Conservation (phyloP, 1,140 invertebrate genomes). For the Trachymyrmex septentrionalis region DNA sequence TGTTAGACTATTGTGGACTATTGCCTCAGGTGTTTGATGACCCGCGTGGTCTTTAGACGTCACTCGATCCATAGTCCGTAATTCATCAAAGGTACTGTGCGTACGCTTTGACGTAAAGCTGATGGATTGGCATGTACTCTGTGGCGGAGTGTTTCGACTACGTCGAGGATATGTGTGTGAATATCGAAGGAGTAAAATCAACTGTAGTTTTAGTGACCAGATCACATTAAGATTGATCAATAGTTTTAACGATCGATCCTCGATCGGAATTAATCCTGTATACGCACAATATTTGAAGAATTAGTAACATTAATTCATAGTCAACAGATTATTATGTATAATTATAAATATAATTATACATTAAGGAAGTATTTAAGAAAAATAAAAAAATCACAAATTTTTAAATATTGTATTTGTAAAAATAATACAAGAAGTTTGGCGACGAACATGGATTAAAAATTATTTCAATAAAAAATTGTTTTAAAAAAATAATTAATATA, state of each 20-base stretch:
- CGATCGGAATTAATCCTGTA: not conserved
- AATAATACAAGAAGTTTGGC: no score
- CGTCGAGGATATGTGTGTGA: not conserved
- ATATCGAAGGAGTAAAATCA: not conserved
- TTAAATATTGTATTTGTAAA: no score
- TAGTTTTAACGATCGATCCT: not conserved
- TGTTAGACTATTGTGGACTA: constrained; percentile 63
- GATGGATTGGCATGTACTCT: constrained; percentile 58
- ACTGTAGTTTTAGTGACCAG: constrained; percentile 40
- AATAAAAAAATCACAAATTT: no score
- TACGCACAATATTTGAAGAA: not conserved
- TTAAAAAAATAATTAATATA: no score
- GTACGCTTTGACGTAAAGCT: constrained; percentile 63
- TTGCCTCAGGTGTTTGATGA: constrained; percentile 64
- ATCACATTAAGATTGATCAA: constrained; percentile 10
- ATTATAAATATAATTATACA: not conserved
- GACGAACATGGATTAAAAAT: no score
- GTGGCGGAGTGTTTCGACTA: constrained; percentile 1
- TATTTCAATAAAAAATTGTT: no score
- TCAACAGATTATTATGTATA: not conserved
- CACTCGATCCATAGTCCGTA: constrained; percentile 50
- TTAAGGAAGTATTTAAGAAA: no score
- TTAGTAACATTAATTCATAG: constrained; percentile 4
- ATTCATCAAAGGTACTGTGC: constrained; percentile 65
- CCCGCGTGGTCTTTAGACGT: constrained; percentile 58